Conservation (phyloP, 2,797 vertebrate species). For the Anas georgica region DNA sequence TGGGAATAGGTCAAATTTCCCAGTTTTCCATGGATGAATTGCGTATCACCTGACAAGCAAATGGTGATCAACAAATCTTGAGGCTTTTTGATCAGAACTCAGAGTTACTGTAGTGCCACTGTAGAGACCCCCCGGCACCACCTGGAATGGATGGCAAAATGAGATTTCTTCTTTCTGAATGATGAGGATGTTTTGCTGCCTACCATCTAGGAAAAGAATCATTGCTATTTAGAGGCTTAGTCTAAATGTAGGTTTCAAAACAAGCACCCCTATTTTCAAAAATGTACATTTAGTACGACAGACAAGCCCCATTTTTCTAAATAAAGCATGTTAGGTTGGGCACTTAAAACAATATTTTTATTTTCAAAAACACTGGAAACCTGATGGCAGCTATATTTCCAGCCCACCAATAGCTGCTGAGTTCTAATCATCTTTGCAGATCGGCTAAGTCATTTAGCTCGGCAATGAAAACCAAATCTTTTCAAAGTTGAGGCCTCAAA, state of each 20-base stretch:
- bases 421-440: background rate
- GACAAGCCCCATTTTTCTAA: conserved; percentile 13
- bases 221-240: background rate
- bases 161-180: background rate
- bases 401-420: background rate
- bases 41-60: background rate
- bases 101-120: background rate
- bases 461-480: conserved; percentile 18
- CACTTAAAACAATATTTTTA: background rate
- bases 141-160: background rate
- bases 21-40: background rate
- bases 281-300: background rate
- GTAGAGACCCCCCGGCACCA: background rate
- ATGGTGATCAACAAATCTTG: background rate
- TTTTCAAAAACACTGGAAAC: background rate
- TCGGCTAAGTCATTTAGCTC: background rate
- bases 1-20: background rate
- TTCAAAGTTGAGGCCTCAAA: conserved; percentile 25
- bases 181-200: background rate
- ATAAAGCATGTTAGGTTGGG: background rate
- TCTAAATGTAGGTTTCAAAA: conserved; percentile 3
- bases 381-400: background rate
- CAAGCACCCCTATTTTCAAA: background rate
- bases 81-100: background rate
- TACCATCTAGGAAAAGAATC: background rate